Percentiles rank a stretch among this genome's conserved stretches.
These are phyloP conservation scores for Drosophila parvula DNA, from an alignment of 1,140 invertebrate species.

Conservation along the genomic window DNA sequence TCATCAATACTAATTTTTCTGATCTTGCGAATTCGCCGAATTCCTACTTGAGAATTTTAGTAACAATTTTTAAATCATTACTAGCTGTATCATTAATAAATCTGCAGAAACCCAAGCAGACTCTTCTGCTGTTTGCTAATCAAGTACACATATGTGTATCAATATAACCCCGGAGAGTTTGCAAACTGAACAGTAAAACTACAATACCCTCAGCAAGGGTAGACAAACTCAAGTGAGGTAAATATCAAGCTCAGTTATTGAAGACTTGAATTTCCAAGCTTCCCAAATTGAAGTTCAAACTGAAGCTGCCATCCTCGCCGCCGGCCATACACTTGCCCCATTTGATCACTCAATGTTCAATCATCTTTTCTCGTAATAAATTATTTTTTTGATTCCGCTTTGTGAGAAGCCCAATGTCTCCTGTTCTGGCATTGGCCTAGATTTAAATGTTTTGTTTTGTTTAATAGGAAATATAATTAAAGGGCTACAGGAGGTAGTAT, in stretches of 20 bases:
- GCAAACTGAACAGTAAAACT: too few species aligned
- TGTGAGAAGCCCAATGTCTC: background rate
- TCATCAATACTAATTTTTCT: too few species aligned
- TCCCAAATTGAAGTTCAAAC: slow-evolving; percentile 19
- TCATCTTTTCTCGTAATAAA: slow-evolving; percentile 20
- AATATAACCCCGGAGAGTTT: background rate
- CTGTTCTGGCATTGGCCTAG: slow-evolving; percentile 37
- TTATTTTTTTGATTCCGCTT: slow-evolving; percentile 8
- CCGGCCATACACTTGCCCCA: slow-evolving; percentile 39
- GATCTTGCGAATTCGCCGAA: background rate
- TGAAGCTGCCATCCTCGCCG: slow-evolving; percentile 43
- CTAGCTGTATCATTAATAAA: too few species aligned
- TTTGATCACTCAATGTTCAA: slow-evolving; percentile 41
- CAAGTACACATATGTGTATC: background rate
- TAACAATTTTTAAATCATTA: too few species aligned
- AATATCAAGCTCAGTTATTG: slow-evolving; percentile 34
- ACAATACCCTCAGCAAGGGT: background rate
- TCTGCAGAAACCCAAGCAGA: too few species aligned
- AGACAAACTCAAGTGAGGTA: slow-evolving; percentile 22
- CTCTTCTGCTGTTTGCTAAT: background rate
- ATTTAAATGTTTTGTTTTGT: slow-evolving; percentile 7
- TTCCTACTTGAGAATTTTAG: background rate
- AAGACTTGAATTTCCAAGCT: slow-evolving; percentile 23
- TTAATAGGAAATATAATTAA: slow-evolving; percentile 2
- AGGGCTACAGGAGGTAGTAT: background rate